These are phyloP conservation scores for Propithecus deckenii DNA, from an alignment of 2,797 vertebrate genomes.

Conservation along the genomic window DNA sequence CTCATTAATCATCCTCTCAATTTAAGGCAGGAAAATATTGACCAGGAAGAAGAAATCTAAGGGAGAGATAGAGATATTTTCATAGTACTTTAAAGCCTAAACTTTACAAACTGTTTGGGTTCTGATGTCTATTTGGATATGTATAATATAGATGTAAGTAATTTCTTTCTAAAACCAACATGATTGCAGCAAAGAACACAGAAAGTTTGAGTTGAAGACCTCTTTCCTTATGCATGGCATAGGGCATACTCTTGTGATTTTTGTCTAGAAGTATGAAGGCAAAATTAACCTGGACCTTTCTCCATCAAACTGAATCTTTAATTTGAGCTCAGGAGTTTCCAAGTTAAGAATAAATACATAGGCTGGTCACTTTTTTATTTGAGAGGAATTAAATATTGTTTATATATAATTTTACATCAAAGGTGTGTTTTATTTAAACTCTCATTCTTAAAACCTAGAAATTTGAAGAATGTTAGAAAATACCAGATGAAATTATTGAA, in stretches of 20 bases:
- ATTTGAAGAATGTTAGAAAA: conserved; percentile 45
- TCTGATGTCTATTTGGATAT: not conserved
- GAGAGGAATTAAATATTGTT: conserved; percentile 30
- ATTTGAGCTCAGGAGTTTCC: not conserved
- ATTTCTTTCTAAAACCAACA: not conserved
- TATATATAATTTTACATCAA: conserved; percentile 17
- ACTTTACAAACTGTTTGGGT: not conserved
- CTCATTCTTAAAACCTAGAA: not conserved
- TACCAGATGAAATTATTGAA: conserved; percentile 41
- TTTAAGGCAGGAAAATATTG: conserved; percentile 1
- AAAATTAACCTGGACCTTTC: not conserved
- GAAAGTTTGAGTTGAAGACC: not conserved
- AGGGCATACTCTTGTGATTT: not conserved
- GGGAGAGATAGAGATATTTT: not conserved
- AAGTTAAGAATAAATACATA: conserved; percentile 14
- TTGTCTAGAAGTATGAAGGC: not conserved
- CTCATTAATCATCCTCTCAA: conserved; percentile 3
- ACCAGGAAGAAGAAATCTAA: not conserved
- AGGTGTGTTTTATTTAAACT: conserved; percentile 4
- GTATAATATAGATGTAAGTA: not conserved
- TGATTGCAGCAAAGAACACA: not conserved
- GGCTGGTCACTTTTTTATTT: not conserved
- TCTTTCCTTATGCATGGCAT: not conserved
- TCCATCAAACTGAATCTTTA: conserved; percentile 3
- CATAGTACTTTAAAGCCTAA: not conserved